Evolutionary conservation across 1,140 invertebrate genomes (phyloP), one percentile per base, ranked within the genome.

Genomic region (Aethina tumida): DNA sequence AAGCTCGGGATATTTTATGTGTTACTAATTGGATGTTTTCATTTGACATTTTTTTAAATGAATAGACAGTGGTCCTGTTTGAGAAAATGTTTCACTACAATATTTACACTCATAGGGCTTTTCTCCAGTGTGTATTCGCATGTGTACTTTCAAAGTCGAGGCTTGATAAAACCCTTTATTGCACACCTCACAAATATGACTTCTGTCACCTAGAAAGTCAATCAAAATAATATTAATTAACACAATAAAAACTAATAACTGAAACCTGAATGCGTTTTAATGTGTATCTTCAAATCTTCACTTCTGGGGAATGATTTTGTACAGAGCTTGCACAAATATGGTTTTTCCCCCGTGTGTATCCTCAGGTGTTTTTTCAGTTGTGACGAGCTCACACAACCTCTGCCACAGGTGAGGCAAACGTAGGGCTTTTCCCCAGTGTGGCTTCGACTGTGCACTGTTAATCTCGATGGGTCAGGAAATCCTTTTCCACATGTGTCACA

Each of bases 351-450:
- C 3, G 56, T 57, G 33, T 69, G 66, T 19, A 62, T 63, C 12
- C 55, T 47, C 9, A 58, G 39, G 31, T 69, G 66, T 22, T 59
- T 65, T 26, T 66, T 60, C 3, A 68, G 33, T 39, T 67, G 66
- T 10, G 53, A 50, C 9, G 53, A 54, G 42, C 49, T 57, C 9
- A 57, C 46, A 41, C 49, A 57, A 15, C 55, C 53, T 20, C 51
- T 43, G 15, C 70, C 61, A 45, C 69, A 72, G 5, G 69, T 65
- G 33, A 71, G 68, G 52, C 78, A 82, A 4, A 71, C 69, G 39
- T 73, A 77, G 0, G 74, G 74, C 47, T 73, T 75, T 46, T 74
- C 71, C 2, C 73, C 81, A 2, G 78, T 84, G 52, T 85, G 69
- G 1, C 63, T 66, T 17, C 66, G 61, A 15, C 50, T 50, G 12